These are phyloP conservation scores for Phaenicophaeus curvirostris DNA, from an alignment of 2,797 vertebrate species.

Conservation along the genomic window DNA sequence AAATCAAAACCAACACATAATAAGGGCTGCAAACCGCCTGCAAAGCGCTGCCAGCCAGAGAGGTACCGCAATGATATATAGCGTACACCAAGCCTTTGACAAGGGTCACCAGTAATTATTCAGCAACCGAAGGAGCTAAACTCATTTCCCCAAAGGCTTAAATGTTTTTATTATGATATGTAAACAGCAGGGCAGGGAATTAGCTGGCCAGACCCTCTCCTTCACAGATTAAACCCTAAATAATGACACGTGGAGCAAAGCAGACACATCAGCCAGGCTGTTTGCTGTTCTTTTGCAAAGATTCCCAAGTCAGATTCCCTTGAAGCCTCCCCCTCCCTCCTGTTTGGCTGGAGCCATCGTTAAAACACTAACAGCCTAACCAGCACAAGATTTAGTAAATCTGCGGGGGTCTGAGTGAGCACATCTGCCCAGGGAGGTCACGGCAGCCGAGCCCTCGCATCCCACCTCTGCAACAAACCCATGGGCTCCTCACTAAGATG, in stretches of 20 bases:
- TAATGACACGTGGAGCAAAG: neutral
- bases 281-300: neutral
- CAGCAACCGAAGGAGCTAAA: neutral
- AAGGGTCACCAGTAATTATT: conserved; percentile 17
- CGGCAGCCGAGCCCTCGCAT: fast-evolving
- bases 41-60: neutral
- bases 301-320: neutral
- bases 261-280: neutral
- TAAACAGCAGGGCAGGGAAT: conserved; percentile 39
- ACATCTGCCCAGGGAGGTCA: neutral
- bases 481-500: neutral
- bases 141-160: conserved; percentile 6
- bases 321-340: neutral
- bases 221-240: conserved; percentile 13
- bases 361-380: neutral
- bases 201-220: neutral
- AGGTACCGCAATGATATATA: neutral
- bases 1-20: conserved; percentile 35
- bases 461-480: fast-evolving
- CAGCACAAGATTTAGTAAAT: neutral
- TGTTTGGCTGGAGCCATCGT: neutral
- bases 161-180: neutral
- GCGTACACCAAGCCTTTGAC: neutral
- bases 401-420: neutral
- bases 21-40: neutral